Base-by-base conservation (phyloP, 2,888 invertebrate genomes). In the Zaprionus bogoriensis region DNA sequence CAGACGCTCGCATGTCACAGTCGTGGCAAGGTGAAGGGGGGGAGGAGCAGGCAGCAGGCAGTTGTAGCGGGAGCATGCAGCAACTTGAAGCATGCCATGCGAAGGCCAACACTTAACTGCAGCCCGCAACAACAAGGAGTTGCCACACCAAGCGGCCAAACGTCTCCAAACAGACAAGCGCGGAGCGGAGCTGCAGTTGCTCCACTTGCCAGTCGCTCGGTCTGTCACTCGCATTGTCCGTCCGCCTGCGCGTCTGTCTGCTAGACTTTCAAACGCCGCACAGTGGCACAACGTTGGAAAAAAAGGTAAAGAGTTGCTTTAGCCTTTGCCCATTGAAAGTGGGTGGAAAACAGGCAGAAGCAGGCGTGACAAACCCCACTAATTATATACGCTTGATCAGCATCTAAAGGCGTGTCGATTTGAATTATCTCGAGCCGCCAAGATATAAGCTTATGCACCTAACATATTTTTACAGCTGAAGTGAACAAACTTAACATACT, bases 41-140 rank as follows among this genome's bases (percentile, higher is more conserved):
- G 12, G 0, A 6, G 2, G 4, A 10, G 19, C 10, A 2, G 4
- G 39, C 22, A 23, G 3, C 10, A 14, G 2, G 5, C 2, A 1
- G 7, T 9, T n/a, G 0, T 2, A 1, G 9, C 3, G 22, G 17
- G 20, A 10, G 41, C 20, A 27, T 42, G 50, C 23, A 36, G 28
- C 32, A 57, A 20, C 50, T 52, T 39, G 45, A 36, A 48, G 67
- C 48, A 71, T 71, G 71, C 57, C 76, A 46, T 44, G 47, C 59
- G 69, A 74, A 74, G 72, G 76, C 76, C 72, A 60, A 76, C 74
- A 74, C 74, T 71, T 74, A 63, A 53, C 61, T 47, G 6, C 50
- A 53, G n/a, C 12, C 12, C 20, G 14, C 25, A 42, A 12, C 30
- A 27, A 28, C 51, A 48, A 58, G 74, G 44, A 61, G 60, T 32